Conservation (phyloP, 92 coral and sea anemone species). For the Parazoanthus swiftii region DNA sequence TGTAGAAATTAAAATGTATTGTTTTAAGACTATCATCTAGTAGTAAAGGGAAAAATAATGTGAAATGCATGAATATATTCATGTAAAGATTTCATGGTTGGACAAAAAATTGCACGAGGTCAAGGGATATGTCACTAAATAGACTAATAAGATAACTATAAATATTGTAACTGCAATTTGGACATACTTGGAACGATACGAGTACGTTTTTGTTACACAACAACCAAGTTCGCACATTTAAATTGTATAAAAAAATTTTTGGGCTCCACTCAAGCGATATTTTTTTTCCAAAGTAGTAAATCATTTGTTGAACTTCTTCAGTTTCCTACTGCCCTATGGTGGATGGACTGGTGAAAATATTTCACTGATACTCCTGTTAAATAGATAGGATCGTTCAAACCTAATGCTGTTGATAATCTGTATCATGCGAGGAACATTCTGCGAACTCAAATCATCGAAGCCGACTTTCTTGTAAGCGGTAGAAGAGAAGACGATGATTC, state of each 20-base stretch:
- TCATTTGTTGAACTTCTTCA: not conserved
- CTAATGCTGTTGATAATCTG: conserved; percentile 48
- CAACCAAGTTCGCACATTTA: too few relatives aligned
- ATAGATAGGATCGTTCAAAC: not conserved
- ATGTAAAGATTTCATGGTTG: not conserved
- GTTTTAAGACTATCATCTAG: too few relatives aligned
- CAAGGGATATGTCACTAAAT: not conserved
- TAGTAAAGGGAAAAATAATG: too few relatives aligned
- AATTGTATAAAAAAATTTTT: too few relatives aligned
- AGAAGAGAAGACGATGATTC: conserved; percentile 61
- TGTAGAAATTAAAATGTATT: too few relatives aligned
- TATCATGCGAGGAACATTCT: conserved; percentile 55
- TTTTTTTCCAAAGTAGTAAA: too few relatives aligned
- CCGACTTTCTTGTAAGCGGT: conserved; percentile 46
- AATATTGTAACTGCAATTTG: not conserved
- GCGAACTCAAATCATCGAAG: conserved; percentile 51
- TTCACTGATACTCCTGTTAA: not conserved
- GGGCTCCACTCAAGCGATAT: too few relatives aligned
- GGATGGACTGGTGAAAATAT: too few relatives aligned
- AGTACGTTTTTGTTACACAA: not conserved
- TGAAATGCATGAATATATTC: too few relatives aligned
- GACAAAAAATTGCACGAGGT: not conserved
- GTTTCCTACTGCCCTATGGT: too few relatives aligned
- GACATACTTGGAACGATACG: not conserved
- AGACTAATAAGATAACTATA: too few relatives aligned